These are phyloP conservation scores for Tragelaphus imberbis DNA, from an alignment of 2,113 vertebrate species.

Conservation along the genomic window DNA sequence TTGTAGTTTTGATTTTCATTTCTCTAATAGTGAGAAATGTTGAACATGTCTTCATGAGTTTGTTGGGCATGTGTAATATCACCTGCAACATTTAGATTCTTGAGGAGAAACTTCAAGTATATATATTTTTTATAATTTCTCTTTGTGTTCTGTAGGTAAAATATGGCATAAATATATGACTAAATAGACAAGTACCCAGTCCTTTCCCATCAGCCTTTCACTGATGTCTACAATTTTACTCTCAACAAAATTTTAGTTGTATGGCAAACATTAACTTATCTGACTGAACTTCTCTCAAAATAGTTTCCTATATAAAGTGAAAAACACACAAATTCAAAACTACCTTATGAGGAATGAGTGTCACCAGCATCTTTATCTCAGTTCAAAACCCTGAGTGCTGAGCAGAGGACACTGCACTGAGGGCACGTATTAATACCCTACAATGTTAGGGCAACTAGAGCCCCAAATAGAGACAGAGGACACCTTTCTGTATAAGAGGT, in stretches of 20 bases:
- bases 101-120: background rate
- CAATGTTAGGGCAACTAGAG: accelerated
- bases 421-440: background rate
- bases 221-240: background rate
- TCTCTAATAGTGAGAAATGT: background rate
- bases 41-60: background rate
- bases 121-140: background rate
- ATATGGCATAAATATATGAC: background rate
- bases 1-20: background rate
- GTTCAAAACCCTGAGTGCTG: background rate
- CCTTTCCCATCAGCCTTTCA: accelerated
- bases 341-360: background rate
- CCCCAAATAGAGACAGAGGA: accelerated
- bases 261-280: background rate
- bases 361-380: background rate
- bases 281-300: background rate
- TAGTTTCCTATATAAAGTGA: background rate
- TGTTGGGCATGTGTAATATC: background rate
- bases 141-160: background rate
- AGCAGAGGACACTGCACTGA: accelerated
- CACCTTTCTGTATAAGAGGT: background rate
- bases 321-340: background rate
- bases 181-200: background rate
- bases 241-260: background rate
- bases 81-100: background rate